Percentiles rank a stretch among this genome's conserved stretches.
Evolutionary conservation across 2,797 vertebrate species (phyloP).

Genomic region (Mormyrus hasselquistii): DNA sequence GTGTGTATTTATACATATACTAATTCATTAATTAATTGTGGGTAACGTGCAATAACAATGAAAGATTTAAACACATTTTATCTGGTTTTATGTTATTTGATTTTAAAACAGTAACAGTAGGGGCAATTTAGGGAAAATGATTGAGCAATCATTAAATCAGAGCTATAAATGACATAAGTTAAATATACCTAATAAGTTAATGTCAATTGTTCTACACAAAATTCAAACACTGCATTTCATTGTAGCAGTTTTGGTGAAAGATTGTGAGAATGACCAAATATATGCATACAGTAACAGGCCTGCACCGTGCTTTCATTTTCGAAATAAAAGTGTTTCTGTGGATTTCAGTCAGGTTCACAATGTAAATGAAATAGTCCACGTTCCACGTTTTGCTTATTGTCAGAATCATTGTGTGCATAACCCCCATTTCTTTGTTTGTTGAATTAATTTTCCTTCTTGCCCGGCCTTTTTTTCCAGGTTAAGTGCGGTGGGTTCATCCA

Average conservation of each 20-base stretch:
- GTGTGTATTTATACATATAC: not conserved
- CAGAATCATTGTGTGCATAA: not conserved
- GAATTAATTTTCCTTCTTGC: not conserved
- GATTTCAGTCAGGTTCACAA: not conserved
- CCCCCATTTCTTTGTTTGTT: not conserved
- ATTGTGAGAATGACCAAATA: not conserved
- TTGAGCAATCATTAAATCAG: not conserved
- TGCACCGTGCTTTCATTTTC: not conserved
- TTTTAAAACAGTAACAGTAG: not conserved
- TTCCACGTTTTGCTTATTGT: not conserved
- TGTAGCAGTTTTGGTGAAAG: not conserved
- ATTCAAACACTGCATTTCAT: not conserved
- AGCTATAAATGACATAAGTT: not conserved
- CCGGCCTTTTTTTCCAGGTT: not conserved
- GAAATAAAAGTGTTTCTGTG: not conserved
- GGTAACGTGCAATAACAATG: not conserved
- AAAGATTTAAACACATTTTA: not conserved
- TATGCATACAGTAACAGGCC: not conserved
- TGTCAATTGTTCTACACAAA: not conserved
- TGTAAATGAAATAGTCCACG: not conserved
- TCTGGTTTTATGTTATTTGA: not conserved
- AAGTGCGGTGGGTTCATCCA: not conserved
- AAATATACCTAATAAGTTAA: not conserved
- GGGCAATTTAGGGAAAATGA: not conserved
- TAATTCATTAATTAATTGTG: not conserved